Evolutionary conservation across 2,113 vertebrate genomes (phyloP).

Genomic region (Zapornia atra): DNA sequence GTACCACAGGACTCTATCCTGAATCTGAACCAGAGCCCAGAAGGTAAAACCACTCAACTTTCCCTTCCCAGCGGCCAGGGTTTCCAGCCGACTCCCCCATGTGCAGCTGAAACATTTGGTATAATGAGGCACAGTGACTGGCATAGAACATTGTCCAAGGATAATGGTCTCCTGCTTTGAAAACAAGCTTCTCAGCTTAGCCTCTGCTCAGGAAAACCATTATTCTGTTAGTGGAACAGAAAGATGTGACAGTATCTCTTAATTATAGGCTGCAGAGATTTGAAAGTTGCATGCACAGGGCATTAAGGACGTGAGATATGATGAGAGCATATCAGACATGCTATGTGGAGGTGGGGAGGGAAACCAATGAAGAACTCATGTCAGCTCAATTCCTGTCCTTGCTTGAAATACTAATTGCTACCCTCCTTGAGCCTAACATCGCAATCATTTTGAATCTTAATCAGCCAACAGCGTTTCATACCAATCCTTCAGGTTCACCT

Average conservation of each 20-base stretch:
- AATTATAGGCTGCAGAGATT: slow-evolving; percentile 46
- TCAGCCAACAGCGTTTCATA: neutral
- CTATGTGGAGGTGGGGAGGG: slow-evolving; percentile 28
- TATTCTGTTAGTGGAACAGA: slow-evolving; percentile 26
- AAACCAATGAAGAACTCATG: slow-evolving; percentile 12
- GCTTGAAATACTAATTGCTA: slow-evolving; percentile 3
- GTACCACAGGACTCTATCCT: neutral
- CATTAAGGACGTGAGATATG: slow-evolving; percentile 9
- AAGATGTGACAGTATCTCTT: slow-evolving; percentile 13
- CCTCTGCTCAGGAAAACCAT: slow-evolving; percentile 27
- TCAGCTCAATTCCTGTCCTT: slow-evolving; percentile 7
- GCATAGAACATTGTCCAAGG: slow-evolving; percentile 14
- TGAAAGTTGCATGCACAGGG: slow-evolving; percentile 36
- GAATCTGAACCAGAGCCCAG: neutral
- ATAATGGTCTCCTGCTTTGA: slow-evolving; percentile 14
- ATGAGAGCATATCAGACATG: slow-evolving; percentile 55
- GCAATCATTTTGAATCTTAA: neutral
- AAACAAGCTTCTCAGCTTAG: slow-evolving; percentile 16
- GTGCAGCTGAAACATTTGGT: slow-evolving; percentile 20
- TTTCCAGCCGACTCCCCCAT: neutral
- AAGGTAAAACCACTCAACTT: neutral
- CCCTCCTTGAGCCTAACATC: neutral
- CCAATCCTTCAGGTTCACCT: slow-evolving; percentile 20
- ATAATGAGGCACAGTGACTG: slow-evolving; percentile 51
- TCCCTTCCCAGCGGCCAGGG: neutral